These are phyloP conservation scores for Phthorimaea operculella DNA, from an alignment of 1,140 invertebrate species.

Conservation along the genomic window DNA sequence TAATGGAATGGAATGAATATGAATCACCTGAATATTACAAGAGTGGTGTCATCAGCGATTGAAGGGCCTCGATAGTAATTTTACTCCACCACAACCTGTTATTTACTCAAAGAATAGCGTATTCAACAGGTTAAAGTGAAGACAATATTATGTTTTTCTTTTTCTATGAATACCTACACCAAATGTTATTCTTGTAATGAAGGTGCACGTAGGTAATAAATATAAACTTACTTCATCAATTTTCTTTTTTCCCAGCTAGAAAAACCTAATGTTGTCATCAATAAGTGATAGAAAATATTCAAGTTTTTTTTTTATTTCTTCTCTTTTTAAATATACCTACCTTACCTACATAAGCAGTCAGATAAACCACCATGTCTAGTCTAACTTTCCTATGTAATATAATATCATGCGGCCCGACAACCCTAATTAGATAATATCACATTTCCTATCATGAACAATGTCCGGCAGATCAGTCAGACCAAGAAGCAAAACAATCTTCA, in stretches of 20 bases:
- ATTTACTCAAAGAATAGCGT: conserved; percentile 13
- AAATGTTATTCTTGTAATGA: too few species aligned
- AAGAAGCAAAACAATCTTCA: not conserved
- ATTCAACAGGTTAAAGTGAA: conserved; percentile 7
- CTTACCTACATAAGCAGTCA: not conserved
- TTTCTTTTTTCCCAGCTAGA: too few species aligned
- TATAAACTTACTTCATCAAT: too few species aligned
- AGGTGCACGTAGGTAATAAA: too few species aligned
- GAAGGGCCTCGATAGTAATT: conserved; percentile 36
- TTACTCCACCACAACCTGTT: conserved; percentile 15
- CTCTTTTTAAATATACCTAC: not conserved
- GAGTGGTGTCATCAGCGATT: too few species aligned
- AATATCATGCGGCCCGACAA: too few species aligned
- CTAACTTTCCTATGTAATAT: too few species aligned
- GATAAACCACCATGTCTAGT: not conserved
- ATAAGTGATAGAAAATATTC: too few species aligned
- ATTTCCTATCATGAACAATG: not conserved
- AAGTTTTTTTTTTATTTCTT: not conserved
- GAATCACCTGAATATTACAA: too few species aligned
- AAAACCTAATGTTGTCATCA: too few species aligned
- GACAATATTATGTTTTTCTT: not conserved
- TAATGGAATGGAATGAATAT: too few species aligned
- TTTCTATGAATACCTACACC: not conserved
- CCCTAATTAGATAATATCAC: not conserved
- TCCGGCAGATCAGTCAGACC: not conserved